phyloP scores from a whole-genome alignment of 2,113 vertebrate genomes.

The Labeo catla region DNA sequence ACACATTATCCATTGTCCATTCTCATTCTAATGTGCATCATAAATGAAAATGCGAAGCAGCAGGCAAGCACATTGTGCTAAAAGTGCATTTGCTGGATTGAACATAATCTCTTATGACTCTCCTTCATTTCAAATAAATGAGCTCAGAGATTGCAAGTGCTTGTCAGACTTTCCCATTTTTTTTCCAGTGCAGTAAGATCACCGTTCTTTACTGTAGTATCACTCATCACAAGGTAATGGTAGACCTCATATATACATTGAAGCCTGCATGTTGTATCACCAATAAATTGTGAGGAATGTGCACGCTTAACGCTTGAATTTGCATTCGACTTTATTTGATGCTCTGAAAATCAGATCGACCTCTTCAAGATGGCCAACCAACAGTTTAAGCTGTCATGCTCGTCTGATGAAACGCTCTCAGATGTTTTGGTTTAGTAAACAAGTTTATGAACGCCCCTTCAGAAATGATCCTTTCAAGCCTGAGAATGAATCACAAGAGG shows the following conservation, averaged over 20 bases:
- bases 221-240: background rate
- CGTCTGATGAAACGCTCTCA: background rate
- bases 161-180: constrained; percentile 19
- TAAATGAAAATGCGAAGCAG: background rate
- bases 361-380: background rate
- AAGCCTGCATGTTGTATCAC: background rate
- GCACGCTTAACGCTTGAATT: background rate
- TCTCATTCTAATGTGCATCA: background rate
- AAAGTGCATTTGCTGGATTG: background rate
- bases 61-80: background rate
- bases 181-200: background rate
- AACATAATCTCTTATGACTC: constrained; percentile 9
- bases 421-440: background rate
- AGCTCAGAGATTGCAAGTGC: constrained; percentile 14
- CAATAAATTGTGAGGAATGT: background rate
- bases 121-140: constrained; percentile 33
- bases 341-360: background rate
- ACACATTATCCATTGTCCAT: background rate
- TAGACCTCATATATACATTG: background rate
- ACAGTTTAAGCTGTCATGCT: background rate
- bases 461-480: background rate
- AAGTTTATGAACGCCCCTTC: background rate
- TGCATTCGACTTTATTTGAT: background rate
- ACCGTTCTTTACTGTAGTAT: background rate
- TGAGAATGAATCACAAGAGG: background rate